Base-by-base conservation (phyloP, 2,888 invertebrate species). In the Amitus sp. region DNA sequence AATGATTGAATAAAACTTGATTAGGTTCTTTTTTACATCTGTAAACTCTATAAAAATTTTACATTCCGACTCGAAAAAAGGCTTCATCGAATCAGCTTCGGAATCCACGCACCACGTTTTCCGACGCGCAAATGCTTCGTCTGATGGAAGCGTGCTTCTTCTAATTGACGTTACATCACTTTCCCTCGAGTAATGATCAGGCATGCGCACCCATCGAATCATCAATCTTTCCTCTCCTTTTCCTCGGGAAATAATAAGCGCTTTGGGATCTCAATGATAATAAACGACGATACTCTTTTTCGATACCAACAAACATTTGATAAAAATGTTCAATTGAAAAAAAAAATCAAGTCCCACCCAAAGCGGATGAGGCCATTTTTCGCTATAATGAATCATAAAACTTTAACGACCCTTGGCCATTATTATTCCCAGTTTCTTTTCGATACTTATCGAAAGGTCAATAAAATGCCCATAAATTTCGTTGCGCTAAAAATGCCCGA, bases 81-180 rank as follows among this genome's bases (percentile, higher is more conserved):
- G n/a, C n/a, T n/a, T 51, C 48, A 19, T 34, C 18, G 27, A 53
- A 62, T 58, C 48, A 47, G 54, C 58, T 17, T 50, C 39, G 45
- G 34, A 34, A 50, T 46, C 28, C 10, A n/a, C 40, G 49, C 45
- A 13, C 37, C 4, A 9, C 48, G 23, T 12, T 47, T 55, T 34
- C 27, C 45, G 50, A 59, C 50, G 52, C 27, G 43, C 47, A 43
- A 47, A 57, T 33, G 39, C 27, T 19, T 60, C 19, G 50, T 63
- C 63, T 45, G 47, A 47, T 54, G 47, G 64, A 60, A 51, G 47
- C 47, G 39, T 42, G 63, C 63, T 66, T 64, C 59, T 60, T 64
- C 42, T 64, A 59, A 68, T 63, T 51, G 64, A 30, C 65, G 60
- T 68, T 70, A 59, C 62, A 43, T 58, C 64, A 67, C 73, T 75